Base-by-base conservation (phyloP, 1,140 invertebrate genomes). In the Manduca sexta region DNA sequence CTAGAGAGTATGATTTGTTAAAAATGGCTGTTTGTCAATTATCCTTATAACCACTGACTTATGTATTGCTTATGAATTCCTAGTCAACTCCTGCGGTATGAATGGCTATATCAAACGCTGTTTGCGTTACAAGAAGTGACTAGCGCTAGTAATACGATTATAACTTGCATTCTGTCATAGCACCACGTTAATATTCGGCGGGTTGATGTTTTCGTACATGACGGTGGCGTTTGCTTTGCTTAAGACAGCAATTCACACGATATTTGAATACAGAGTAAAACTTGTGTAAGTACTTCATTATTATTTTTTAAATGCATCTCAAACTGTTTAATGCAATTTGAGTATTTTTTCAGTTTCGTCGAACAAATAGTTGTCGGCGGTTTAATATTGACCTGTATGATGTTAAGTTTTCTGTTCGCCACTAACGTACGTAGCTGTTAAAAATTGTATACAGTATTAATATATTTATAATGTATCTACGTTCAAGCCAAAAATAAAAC, bases 231-330 rank as follows among this genome's bases (percentile, higher is more conserved):
- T 56, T 49, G 39, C 66, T 5, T 58, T 74, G 16, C 29, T 84
- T 4, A 84, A 84, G 55, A 80, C 78, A 29, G 71, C 70, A 12
- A 48, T 84, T 21, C 80, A 84, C 38, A 79, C 67, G 21, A 80
- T 84, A 39, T 84, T 84, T 52, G 80, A 84, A 59, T 82, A 80
- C 46, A 70, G 54, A 60, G 76, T 84, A 11, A 74, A 74, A 71
- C 56, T 84, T 38, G 76, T 84, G 80, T 84, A 71, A 74, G 80
- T 1, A 34, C 21, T 26, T 26, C n/a, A 37, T 49, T 30, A 14
- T 47, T 26, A 40, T 40, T 40, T 40, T 35, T 35, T n/a, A 12
- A 35, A 12, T 2, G 10, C 6, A 35, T 1, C 11, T 26, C 21
- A 26, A 26, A 26, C n/a, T n/a, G n/a, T n/a, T n/a, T 26, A 26